Conservation (phyloP, 2,888 invertebrate species). For the Melieria picta region DNA sequence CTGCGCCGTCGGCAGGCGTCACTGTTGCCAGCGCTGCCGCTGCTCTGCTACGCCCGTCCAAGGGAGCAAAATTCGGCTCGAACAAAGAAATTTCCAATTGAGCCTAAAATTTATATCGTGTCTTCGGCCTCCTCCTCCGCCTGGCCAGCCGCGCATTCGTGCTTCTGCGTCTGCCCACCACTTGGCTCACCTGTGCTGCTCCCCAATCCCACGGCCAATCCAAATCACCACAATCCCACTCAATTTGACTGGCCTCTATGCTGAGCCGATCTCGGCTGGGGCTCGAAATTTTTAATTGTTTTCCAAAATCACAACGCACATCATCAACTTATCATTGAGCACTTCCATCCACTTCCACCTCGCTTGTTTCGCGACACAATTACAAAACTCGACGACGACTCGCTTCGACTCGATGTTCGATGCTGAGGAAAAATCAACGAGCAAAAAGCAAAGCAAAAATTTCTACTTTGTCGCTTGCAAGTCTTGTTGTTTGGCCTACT, state of each 20-base stretch:
- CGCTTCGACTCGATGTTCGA: constrained; percentile 31
- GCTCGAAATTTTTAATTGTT: no score
- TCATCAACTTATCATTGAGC: constrained; percentile 37
- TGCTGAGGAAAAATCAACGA: constrained; percentile 35
- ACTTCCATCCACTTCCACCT: constrained; percentile 33
- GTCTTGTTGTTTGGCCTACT: constrained; percentile 56
- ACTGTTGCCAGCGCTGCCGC: not conserved
- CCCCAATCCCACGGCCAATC: no score
- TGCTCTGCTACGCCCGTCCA: constrained; percentile 43
- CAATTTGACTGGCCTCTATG: no score
- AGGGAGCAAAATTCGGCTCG: constrained; percentile 48
- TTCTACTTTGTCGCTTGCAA: constrained; percentile 43
- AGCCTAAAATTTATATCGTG: constrained; percentile 37
- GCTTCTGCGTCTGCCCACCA: no score
- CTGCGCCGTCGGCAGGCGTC: not conserved
- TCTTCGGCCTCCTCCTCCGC: no score
- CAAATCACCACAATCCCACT: no score
- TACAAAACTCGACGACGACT: constrained; percentile 24
- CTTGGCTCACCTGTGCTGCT: no score
- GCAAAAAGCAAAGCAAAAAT: constrained; percentile 35
- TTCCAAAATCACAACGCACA: no score
- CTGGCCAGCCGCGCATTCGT: no score
- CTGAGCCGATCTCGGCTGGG: no score
- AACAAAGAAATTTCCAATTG: constrained; percentile 57
- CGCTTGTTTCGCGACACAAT: constrained; percentile 21